Conservation (phyloP, 2,797 vertebrate genomes). For the Notoglanidium macrostoma region DNA sequence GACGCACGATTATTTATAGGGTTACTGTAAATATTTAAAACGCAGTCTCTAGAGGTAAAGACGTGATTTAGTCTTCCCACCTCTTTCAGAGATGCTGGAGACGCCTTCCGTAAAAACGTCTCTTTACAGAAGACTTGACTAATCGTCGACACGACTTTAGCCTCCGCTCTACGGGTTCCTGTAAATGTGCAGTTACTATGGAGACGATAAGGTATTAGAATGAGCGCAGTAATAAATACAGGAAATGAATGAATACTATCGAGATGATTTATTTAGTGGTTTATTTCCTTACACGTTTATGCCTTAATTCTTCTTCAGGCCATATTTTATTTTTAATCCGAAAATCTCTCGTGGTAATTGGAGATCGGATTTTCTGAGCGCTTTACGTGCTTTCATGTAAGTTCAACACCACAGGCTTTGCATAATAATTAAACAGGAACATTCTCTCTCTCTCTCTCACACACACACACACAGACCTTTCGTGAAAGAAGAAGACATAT, state of each 20-base stretch:
- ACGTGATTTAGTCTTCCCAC: no score
- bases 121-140: neutral
- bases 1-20: neutral
- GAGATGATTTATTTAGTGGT: no score
- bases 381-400: neutral
- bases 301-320: neutral
- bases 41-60: no score
- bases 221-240: neutral
- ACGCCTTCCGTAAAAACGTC: neutral
- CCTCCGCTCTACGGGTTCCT: neutral
- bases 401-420: neutral
- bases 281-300: neutral
- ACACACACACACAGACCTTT: conserved; percentile 77
- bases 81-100: neutral
- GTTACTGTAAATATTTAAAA: no score
- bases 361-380: neutral
- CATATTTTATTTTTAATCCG: neutral
- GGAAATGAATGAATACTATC: neutral
- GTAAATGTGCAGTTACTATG: neutral
- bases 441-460: neutral
- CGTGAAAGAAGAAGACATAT: conserved; percentile 95
- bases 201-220: neutral
- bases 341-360: neutral
- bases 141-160: no score
- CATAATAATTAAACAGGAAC: neutral